Percentiles rank a stretch among this genome's conserved stretches.
Evolutionary conservation across 1,140 invertebrate genomes (phyloP).

Genomic region (Varroa destructor): DNA sequence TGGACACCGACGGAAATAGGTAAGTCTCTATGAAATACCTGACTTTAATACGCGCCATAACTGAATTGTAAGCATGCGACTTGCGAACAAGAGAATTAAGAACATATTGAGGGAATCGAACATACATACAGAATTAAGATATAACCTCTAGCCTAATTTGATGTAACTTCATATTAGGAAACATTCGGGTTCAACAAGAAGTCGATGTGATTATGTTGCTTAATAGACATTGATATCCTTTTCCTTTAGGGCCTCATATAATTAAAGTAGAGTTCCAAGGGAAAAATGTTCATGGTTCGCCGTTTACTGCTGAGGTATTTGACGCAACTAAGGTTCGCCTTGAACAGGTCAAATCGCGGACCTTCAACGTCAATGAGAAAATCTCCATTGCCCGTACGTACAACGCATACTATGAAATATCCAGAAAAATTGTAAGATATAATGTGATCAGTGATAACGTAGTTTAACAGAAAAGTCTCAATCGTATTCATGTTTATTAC

Average conservation of each 20-base stretch:
- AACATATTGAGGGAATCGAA: no score
- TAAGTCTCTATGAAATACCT: slow-evolving; percentile 5
- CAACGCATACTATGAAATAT: no score
- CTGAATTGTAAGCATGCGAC: no score
- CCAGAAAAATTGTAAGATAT: background rate
- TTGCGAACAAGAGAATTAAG: no score
- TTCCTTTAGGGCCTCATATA: slow-evolving; percentile 51
- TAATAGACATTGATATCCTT: slow-evolving; percentile 21
- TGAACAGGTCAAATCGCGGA: slow-evolving; percentile 56
- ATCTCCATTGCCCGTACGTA: slow-evolving; percentile 63
- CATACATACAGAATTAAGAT: no score
- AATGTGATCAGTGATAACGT: background rate
- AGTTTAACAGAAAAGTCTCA: slow-evolving; percentile 14
- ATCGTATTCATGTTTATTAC: slow-evolving; percentile 10
- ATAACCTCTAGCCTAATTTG: no score
- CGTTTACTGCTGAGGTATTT: slow-evolving; percentile 86
- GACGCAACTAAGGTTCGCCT: slow-evolving; percentile 60
- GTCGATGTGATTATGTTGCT: background rate
- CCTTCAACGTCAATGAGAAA: slow-evolving; percentile 64
- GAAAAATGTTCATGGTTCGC: slow-evolving; percentile 79
- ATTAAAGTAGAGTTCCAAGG: slow-evolving; percentile 81
- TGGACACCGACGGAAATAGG: slow-evolving; percentile 58
- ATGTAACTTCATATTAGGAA: no score
- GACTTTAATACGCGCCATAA: no score
- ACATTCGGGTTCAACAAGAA: no score